These are phyloP conservation scores for Napeogenes sylphis DNA, from an alignment of 2,888 invertebrate genomes.

Conservation along the genomic window DNA sequence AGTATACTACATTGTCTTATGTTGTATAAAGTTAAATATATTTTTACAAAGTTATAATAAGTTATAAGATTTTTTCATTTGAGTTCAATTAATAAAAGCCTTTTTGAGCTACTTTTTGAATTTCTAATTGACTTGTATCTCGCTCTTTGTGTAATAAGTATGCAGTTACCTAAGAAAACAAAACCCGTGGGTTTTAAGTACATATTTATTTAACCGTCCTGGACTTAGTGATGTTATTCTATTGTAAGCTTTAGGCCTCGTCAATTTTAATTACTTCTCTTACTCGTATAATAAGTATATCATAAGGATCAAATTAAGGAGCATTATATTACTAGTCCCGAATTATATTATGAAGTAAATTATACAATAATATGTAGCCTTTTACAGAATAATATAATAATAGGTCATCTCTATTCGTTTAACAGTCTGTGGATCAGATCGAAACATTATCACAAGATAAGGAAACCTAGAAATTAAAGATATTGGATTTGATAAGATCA, in stretches of 20 bases:
- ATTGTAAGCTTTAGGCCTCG: not conserved
- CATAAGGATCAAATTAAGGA: no score
- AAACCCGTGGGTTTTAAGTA: not conserved
- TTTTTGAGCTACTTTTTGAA: not conserved
- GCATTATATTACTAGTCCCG: no score
- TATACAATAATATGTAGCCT: no score
- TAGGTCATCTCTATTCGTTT: not conserved
- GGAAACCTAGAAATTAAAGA: constrained; percentile 1
- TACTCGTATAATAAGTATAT: no score
- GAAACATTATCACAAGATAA: constrained; percentile 3
- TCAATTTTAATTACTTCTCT: not conserved
- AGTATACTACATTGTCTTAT: no score
- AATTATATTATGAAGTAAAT: no score
- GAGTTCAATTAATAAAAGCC: no score
- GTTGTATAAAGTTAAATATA: no score
- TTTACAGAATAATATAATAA: no score
- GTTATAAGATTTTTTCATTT: no score
- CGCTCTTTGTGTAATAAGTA: not conserved
- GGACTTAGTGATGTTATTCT: not conserved
- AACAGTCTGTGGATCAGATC: not conserved
- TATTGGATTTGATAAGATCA: not conserved
- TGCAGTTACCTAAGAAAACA: not conserved
- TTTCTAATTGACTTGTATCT: not conserved
- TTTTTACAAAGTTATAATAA: no score
- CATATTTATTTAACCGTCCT: constrained; percentile 6